A percentile compares a stretch with the other conserved stretches of the same genome.
These are phyloP conservation scores for Dasypus novemcinctus DNA, from an alignment of 2,113 vertebrate genomes.

Conservation along the genomic window DNA sequence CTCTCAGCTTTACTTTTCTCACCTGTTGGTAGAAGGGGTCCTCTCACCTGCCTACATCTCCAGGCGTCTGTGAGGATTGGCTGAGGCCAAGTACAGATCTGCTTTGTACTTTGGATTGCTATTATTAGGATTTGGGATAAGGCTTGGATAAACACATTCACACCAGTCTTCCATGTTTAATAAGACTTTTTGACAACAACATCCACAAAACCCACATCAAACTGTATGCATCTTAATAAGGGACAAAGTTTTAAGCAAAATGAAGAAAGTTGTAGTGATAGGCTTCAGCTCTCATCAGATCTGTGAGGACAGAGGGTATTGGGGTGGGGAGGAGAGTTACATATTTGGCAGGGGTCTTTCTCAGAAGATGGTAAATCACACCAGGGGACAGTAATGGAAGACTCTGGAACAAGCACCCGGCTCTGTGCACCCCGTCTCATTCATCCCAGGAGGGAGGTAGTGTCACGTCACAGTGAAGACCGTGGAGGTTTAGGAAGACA, in stretches of 20 bases:
- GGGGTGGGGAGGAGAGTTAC: neutral
- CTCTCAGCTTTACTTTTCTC: neutral
- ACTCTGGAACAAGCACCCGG: neutral
- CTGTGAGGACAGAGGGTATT: neutral
- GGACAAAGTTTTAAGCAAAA: neutral
- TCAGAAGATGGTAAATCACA: neutral
- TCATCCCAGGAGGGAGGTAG: accelerated
- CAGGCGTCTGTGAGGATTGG: neutral
- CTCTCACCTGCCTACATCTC: neutral
- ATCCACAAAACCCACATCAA: accelerated
- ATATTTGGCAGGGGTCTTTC: neutral
- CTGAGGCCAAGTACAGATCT: neutral
- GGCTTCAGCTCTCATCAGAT: neutral
- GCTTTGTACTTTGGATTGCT: neutral
- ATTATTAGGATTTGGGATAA: neutral
- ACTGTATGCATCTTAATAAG: accelerated
- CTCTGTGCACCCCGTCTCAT: neutral
- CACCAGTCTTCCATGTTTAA: accelerated
- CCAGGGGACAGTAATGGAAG: neutral
- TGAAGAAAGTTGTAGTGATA: neutral
- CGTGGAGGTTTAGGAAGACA: neutral
- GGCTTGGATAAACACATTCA: neutral
- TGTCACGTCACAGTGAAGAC: neutral
- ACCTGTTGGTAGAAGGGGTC: neutral
- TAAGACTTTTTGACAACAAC: neutral